Evolutionary conservation across 2,797 vertebrate genomes (phyloP).

Genomic region (Mormyrus proboscirostris): DNA sequence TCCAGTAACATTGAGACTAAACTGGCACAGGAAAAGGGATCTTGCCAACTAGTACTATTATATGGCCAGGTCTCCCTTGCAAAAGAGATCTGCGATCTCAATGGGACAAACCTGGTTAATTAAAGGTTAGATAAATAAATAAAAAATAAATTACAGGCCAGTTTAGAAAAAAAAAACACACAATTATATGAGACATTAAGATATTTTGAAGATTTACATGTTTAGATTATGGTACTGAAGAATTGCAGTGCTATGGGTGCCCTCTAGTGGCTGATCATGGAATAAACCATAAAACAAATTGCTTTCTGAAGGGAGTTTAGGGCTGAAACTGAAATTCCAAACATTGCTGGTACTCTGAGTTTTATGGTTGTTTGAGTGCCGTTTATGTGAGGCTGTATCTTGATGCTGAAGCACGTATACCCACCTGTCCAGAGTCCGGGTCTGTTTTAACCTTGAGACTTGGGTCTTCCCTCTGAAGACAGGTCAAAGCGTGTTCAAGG

Average conservation of each 20-base stretch:
- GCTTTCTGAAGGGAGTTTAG: background rate
- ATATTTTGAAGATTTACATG: background rate
- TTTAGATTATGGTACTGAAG: background rate
- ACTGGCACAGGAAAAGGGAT: background rate
- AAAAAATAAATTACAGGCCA: no score
- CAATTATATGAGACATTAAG: background rate
- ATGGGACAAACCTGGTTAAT: no score
- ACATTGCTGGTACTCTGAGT: background rate
- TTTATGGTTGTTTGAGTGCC: background rate
- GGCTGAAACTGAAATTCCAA: background rate
- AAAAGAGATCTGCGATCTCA: no score
- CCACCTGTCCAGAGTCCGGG: slow-evolving; percentile 89
- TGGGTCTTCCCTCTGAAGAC: slow-evolving; percentile 93
- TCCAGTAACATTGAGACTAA: background rate
- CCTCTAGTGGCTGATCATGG: background rate
- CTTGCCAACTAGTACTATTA: background rate
- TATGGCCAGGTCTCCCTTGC: no score
- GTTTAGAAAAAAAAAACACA: background rate
- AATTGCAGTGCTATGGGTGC: background rate
- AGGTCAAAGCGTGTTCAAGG: slow-evolving; percentile 80
- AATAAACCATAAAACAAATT: background rate
- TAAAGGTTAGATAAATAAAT: no score
- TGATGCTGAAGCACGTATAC: background rate
- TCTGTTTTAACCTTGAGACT: slow-evolving; percentile 89
- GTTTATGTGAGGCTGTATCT: background rate